Percentiles rank a stretch among this genome's conserved stretches.
phyloP scores from a whole-genome alignment of 2,797 vertebrate species.

The Poeciliopsis gracilis region DNA sequence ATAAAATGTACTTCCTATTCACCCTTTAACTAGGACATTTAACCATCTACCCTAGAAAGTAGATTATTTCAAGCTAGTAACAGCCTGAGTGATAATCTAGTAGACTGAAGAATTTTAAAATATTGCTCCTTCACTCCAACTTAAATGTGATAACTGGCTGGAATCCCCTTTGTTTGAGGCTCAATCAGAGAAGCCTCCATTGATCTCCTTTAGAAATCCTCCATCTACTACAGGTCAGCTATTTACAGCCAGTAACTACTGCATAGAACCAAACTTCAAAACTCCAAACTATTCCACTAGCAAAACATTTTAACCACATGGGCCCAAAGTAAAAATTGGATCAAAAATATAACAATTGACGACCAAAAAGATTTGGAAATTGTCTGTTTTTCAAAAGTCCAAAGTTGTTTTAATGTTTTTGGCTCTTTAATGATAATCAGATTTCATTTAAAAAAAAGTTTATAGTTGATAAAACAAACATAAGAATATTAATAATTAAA shows the following conservation, averaged over 20 bases:
- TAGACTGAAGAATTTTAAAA: background rate
- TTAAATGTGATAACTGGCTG: background rate
- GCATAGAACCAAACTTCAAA: background rate
- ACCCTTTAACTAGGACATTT: background rate
- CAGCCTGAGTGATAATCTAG: background rate
- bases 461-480: no score
- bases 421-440: no score
- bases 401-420: background rate
- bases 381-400: background rate
- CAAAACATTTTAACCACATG: background rate
- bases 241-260: background rate
- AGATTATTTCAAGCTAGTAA: background rate
- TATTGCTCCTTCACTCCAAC: background rate
- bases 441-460: no score
- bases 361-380: no score
- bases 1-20: no score
- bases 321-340: background rate
- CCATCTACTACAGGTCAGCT: background rate
- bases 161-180: background rate
- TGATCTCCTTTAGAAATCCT: background rate
- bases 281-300: background rate
- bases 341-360: no score
- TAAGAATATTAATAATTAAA: no score
- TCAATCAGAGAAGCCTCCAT: background rate
- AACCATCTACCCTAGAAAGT: background rate